Conservation (phyloP, 2,113 vertebrate genomes). For the Xenus cinereus region DNA sequence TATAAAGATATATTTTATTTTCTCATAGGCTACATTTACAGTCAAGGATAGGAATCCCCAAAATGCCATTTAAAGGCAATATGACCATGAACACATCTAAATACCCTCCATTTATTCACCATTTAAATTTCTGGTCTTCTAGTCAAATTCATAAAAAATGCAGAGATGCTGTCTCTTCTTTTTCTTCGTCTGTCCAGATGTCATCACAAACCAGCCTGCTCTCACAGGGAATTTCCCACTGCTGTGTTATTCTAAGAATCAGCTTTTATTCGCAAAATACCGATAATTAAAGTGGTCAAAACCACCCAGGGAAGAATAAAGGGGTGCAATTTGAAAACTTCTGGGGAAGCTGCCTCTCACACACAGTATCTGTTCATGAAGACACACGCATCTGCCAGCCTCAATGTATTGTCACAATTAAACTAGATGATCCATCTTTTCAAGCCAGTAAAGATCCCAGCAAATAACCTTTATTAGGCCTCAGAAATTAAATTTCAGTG, state of each 20-base stretch:
- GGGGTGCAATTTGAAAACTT: not conserved
- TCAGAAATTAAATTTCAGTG: not conserved
- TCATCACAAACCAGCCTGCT: not conserved
- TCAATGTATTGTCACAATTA: not conserved
- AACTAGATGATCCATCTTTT: not conserved
- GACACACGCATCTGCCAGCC: not conserved
- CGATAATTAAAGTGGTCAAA: not conserved
- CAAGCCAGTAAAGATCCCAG: not conserved
- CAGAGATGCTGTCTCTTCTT: not conserved
- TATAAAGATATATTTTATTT: not conserved
- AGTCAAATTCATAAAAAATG: not conserved
- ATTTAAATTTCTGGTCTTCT: not conserved
- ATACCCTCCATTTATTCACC: not conserved
- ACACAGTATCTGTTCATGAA: not conserved
- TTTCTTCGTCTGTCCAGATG: not conserved
- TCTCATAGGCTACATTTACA: not conserved
- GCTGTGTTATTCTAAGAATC: not conserved
- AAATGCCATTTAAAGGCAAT: not conserved
- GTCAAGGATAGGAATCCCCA: not conserved
- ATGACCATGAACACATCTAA: not conserved
- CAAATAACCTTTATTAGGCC: not conserved
- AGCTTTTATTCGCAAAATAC: not conserved
- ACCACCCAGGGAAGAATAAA: not conserved
- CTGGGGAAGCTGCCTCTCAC: not conserved
- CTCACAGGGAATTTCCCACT: not conserved